Percentiles rank a stretch among this genome's conserved stretches.
phyloP scores from a whole-genome alignment of 2,888 invertebrate genomes.

The Clitarchus hookeri region DNA sequence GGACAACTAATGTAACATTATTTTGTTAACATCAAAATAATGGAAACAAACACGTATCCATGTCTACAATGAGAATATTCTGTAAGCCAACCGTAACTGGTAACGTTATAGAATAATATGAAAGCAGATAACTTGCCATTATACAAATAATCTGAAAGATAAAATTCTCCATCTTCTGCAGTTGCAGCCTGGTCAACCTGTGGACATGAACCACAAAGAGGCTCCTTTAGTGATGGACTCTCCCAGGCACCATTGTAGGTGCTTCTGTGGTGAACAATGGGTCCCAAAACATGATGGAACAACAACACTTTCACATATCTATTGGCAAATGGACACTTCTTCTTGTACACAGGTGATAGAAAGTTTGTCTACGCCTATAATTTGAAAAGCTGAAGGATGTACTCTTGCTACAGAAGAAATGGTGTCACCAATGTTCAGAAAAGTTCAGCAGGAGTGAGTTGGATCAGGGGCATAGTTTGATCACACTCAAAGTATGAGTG shows the following conservation, averaged over 20 bases:
- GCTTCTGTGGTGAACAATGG: neutral
- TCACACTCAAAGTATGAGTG: slow-evolving; percentile 19
- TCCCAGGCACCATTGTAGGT: slow-evolving; percentile 18
- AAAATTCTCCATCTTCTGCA: neutral
- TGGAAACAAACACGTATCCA: too few relatives aligned
- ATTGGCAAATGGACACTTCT: slow-evolving; percentile 11
- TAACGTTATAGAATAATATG: neutral
- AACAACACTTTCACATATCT: neutral
- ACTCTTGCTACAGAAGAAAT: neutral
- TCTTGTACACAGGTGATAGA: neutral
- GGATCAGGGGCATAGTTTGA: neutral
- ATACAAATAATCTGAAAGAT: neutral
- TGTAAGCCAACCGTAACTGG: neutral
- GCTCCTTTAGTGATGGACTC: neutral
- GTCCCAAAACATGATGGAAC: neutral
- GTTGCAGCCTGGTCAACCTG: neutral
- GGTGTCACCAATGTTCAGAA: neutral
- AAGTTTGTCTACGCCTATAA: neutral
- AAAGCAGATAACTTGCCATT: slow-evolving; percentile 3
- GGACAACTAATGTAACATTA: too few relatives aligned
- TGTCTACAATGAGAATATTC: too few relatives aligned
- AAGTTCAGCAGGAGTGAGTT: neutral
- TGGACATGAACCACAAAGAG: neutral
- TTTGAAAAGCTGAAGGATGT: neutral
- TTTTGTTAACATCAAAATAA: too few relatives aligned